Base-by-base conservation (phyloP, 1,140 invertebrate genomes). In the Platorchestia sp. region DNA sequence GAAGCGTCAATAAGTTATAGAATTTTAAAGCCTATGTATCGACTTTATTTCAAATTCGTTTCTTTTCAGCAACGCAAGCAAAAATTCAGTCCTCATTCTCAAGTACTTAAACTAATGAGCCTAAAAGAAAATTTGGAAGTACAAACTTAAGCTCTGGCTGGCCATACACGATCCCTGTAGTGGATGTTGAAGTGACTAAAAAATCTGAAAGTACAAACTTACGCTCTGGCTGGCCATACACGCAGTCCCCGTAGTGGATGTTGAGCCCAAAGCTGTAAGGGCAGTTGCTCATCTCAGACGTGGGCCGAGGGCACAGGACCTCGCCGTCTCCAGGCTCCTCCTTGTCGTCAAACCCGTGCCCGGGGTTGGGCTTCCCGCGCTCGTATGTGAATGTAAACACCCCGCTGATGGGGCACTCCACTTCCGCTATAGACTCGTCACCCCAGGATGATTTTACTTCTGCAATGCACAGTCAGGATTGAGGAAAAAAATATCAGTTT, bases 221-320 rank as follows among this genome's bases (percentile, higher is more conserved):
- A 93, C 91, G 44, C 1, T 93, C 91, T 44, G 91, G 91, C 91
- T 93, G 91, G 14, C 91, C 91, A 40, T 93, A 93, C 41, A 44
- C 91, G 40, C 91, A 93, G 91, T 93, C 91, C 43, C 91, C n/a
- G 59, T 89, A 95, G 0, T 42, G 59, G 6, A 89, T 36, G 42
- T 89, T 95, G 51, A 95, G 59, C 1, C 95, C 89, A n/a, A 95
- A 95, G 86, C 95, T 75, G 45, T 87, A 95, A 3, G 95, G 95
- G n/a, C 95, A 95, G 75, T 95, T 95, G 41, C 75, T 87, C 95
- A 95, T 42, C 89, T 95, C 95, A 6, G 95, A 95, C 75, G 95
- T 95, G 95, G 95, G 95, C 36, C 89, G 59, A 40, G 86, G 75
- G n/a, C 95, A 95, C 59, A 86, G 45, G 22, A 95, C 86, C 19